phyloP scores from a whole-genome alignment of 1,140 invertebrate genomes.

The Dinothrombium tinctorium region DNA sequence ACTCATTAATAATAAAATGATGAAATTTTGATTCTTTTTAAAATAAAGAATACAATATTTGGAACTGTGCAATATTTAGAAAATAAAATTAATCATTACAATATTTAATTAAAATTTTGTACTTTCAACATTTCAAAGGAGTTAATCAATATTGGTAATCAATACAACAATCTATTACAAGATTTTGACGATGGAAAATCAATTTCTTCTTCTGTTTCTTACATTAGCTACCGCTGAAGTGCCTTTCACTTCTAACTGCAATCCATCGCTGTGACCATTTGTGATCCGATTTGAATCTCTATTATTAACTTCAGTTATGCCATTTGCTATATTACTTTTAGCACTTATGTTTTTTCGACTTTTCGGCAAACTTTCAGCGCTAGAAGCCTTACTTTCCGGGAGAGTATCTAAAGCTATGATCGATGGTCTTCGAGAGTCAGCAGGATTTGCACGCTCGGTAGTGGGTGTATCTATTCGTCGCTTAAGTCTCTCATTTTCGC shows the following conservation, averaged over 20 bases:
- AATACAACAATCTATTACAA: too few relatives aligned
- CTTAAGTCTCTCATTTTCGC: constrained; percentile 64
- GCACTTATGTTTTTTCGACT: background rate
- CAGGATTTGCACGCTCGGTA: background rate
- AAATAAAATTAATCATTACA: too few relatives aligned
- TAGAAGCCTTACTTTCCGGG: background rate
- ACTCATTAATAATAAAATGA: too few relatives aligned
- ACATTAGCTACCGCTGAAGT: background rate
- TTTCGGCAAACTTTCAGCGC: background rate
- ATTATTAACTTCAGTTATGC: background rate
- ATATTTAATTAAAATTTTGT: too few relatives aligned
- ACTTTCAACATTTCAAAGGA: too few relatives aligned
- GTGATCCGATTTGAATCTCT: background rate
- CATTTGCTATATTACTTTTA: background rate
- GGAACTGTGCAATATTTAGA: too few relatives aligned
- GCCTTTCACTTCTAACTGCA: background rate
- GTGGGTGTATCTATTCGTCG: constrained; percentile 35
- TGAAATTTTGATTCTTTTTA: too few relatives aligned
- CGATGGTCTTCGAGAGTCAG: background rate
- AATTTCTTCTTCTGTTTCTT: background rate
- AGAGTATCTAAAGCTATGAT: background rate
- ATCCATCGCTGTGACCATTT: background rate
- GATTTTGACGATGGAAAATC: too few relatives aligned
- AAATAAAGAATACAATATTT: too few relatives aligned
- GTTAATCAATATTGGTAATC: too few relatives aligned